A percentile compares a stretch with the other conserved stretches of the same genome.
phyloP scores from a whole-genome alignment of 2,888 invertebrate genomes.

The Galerucella calmariensis region DNA sequence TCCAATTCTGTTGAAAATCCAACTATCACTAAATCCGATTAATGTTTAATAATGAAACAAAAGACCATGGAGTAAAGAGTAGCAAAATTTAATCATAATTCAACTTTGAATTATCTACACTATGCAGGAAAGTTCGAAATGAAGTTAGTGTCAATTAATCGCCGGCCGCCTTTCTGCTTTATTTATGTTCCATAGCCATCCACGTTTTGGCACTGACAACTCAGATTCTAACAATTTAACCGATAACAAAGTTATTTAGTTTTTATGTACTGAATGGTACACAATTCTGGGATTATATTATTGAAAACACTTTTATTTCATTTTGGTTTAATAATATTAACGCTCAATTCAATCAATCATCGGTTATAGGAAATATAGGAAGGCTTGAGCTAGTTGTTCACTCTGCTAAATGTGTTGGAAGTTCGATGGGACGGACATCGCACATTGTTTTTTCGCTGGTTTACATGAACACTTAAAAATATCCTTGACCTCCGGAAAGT shows the following conservation, averaged over 20 bases:
- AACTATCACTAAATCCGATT: conserved; percentile 1
- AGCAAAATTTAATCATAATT: conserved; percentile 32
- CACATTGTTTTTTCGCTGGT: no score
- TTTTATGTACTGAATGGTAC: neutral
- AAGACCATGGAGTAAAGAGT: conserved; percentile 12
- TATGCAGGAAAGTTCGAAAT: conserved; percentile 34
- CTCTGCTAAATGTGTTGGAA: no score
- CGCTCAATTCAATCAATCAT: no score
- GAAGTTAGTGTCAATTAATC: conserved; percentile 26
- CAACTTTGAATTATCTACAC: conserved; percentile 33
- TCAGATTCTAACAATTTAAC: neutral
- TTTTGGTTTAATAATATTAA: no score
- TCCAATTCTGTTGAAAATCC: neutral
- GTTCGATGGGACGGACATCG: no score
- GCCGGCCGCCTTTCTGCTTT: conserved; percentile 9
- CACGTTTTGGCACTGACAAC: neutral
- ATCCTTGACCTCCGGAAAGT: no score
- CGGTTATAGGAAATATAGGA: no score
- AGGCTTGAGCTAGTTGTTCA: no score
- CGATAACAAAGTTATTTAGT: neutral
- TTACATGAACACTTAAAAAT: no score
- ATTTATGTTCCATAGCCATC: neutral
- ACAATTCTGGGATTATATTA: no score
- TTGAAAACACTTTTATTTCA: no score
- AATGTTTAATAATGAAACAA: neutral